Base-by-base conservation (phyloP, 2,113 vertebrate species). In the Cyanoramphus novaezelandiae region DNA sequence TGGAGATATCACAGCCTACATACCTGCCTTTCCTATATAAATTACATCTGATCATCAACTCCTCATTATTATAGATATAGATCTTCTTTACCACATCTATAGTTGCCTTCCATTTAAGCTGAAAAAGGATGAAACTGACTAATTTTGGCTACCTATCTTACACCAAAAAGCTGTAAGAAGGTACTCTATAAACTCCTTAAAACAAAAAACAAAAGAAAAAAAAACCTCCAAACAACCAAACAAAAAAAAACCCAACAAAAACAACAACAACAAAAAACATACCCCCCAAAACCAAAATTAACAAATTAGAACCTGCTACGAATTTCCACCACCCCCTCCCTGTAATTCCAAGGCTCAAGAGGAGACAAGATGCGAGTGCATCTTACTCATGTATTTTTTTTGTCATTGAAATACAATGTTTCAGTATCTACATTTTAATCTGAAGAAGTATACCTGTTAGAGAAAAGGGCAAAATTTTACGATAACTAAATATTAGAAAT, bases 281-380 rank as follows among this genome's bases (percentile, higher is more conserved):
- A 59, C 33, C 31, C 8, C 8, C 33, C 13, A 57, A 57, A 21
- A 9, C 0, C 31, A n/a, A n/a, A 57, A 57, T 21, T n/a, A 57
- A 57, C 19, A 52, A 43, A 20, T 31, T 33, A 9, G 10, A 47
- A 17, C 4, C 4, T 62, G 3, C 39, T 50, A 47, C 11, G 3
- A 44, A 24, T 90, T 49, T 60, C 27, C 6, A n/a, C 12, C 13
- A 23, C 10, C 4, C 3, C 2, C 0, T 7, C 8, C 4, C 5
- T 29, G 6, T 43, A 55, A 39, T 69, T 70, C 9, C 2, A 3
- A 29, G 8, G 33, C 17, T 80, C 31, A 37, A 13, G 12, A n/a
- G 14, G 35, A 81, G 16, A 20, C 0, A 0, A 87, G 13, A 41
- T 63, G 19, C 4, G 11, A 70, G 3, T 44, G 18, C 15, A 47